These are phyloP conservation scores for Meloidogyne chitwoodi DNA, from an alignment of 1,140 invertebrate genomes.

Conservation along the genomic window DNA sequence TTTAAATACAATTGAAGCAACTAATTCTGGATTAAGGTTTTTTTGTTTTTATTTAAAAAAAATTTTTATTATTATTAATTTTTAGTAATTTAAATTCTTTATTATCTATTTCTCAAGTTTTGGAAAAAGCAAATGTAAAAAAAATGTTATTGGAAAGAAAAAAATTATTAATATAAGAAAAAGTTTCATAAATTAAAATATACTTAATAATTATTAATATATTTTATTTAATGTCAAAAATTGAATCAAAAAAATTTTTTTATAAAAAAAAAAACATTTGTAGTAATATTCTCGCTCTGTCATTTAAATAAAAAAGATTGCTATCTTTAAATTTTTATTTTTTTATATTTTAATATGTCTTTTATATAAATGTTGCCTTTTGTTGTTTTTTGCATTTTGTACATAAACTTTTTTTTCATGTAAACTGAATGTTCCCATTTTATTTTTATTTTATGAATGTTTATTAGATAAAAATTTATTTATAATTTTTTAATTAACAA, in stretches of 20 bases:
- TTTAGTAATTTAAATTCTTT: background rate
- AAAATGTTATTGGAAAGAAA: background rate
- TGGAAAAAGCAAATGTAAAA: slow-evolving; percentile 2
- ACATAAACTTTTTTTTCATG: too few relatives aligned
- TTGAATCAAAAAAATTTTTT: background rate
- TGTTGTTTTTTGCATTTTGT: background rate
- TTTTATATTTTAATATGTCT: background rate
- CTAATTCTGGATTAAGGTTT: background rate
- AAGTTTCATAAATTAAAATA: background rate
- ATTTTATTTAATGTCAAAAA: too few relatives aligned
- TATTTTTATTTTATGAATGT: too few relatives aligned
- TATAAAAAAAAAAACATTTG: background rate
- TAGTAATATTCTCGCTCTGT: background rate
- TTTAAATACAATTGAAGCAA: slow-evolving; percentile 5
- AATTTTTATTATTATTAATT: background rate
- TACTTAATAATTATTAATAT: too few relatives aligned
- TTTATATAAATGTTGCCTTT: background rate
- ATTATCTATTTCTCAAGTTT: slow-evolving; percentile 2
- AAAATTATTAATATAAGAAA: slow-evolving; percentile 4
- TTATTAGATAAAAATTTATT: too few relatives aligned
- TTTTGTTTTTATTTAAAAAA: background rate
- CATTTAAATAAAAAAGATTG: background rate
- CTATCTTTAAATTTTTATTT: too few relatives aligned
- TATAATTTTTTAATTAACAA: too few relatives aligned
- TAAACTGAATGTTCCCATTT: too few relatives aligned